phyloP scores from a whole-genome alignment of 2,113 vertebrate genomes.

The Mungos mungo region DNA sequence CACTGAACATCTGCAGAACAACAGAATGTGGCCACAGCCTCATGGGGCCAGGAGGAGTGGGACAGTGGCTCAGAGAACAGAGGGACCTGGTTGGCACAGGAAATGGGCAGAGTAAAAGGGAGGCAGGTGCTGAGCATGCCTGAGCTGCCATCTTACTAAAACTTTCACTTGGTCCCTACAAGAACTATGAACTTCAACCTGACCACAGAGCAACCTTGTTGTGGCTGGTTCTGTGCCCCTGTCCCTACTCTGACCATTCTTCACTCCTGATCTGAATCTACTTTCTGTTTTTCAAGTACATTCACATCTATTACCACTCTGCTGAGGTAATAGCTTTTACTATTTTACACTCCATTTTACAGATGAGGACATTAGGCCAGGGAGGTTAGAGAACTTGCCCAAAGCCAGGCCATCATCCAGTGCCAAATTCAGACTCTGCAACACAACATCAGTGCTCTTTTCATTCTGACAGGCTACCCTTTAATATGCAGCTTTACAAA shows the following conservation, averaged over 20 bases:
- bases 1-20: not conserved
- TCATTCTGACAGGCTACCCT: not conserved
- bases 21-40: not conserved
- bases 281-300: not conserved
- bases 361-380: not conserved
- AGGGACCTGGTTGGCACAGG: not conserved
- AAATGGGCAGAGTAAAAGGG: not conserved
- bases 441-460: not conserved
- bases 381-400: not conserved
- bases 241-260: not conserved
- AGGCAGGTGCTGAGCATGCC: not conserved
- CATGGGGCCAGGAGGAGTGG: not conserved
- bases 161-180: not conserved
- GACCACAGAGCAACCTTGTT: not conserved
- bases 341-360: not conserved
- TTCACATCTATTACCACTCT: not conserved
- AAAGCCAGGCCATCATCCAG: not conserved
- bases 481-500: slow-evolving; percentile 20
- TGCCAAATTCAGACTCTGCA: not conserved
- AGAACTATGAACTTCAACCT: not conserved
- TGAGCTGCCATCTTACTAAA: not conserved
- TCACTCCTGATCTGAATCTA: not conserved
- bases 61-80: not conserved
- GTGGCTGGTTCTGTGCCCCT: not conserved
- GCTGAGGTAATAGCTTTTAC: not conserved